These are phyloP conservation scores for Dallia pectoralis DNA, from an alignment of 2,797 vertebrate species.

Conservation along the genomic window DNA sequence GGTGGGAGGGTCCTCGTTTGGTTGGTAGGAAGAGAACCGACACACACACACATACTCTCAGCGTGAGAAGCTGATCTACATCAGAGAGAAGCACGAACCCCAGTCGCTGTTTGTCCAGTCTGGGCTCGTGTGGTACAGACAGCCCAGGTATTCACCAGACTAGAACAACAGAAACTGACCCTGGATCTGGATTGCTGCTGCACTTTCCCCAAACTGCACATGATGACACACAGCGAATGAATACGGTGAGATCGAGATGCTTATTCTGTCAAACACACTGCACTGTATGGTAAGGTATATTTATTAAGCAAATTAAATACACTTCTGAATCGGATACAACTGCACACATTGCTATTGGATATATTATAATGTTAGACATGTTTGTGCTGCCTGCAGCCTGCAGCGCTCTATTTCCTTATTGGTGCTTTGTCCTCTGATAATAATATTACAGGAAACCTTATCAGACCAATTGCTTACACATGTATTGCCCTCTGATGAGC, in stretches of 20 bases:
- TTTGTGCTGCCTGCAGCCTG: background rate
- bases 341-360: background rate
- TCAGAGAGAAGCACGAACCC: background rate
- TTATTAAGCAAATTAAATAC: background rate
- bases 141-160: background rate
- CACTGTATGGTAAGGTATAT: background rate
- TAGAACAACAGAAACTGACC: background rate
- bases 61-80: background rate
- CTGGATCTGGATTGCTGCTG: constrained; percentile 12
- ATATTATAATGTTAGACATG: background rate
- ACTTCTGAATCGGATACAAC: background rate
- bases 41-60: constrained; percentile 12
- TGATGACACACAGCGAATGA: background rate
- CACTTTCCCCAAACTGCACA: background rate
- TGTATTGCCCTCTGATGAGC: constrained; percentile 1
- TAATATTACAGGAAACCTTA: constrained; percentile 17
- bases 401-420: background rate
- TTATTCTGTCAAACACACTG: background rate
- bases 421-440: constrained; percentile 1
- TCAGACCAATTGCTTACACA: background rate
- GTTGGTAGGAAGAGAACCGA: constrained; percentile 20
- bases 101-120: background rate
- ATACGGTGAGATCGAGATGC: background rate
- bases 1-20: constrained; percentile 17
- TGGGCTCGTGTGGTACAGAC: background rate